Conservation (phyloP, 2,797 vertebrate species). For the Pachyuromys duprasi region DNA sequence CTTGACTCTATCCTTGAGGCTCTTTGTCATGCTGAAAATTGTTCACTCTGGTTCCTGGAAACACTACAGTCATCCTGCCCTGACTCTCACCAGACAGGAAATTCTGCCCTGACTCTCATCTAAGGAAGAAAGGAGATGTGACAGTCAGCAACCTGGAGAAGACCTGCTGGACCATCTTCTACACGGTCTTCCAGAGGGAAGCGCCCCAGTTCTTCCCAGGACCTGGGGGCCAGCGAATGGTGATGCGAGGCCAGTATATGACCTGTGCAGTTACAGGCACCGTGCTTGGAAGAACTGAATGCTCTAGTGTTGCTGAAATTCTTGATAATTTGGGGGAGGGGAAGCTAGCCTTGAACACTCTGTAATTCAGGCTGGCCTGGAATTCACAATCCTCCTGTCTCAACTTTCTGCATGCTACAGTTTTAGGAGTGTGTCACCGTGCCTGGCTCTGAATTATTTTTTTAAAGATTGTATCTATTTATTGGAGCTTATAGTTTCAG, state of each 20-base stretch:
- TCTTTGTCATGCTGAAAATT: not conserved
- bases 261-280: not conserved
- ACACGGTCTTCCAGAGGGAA: not conserved
- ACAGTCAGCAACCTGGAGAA: not conserved
- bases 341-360: not conserved
- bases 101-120: not conserved
- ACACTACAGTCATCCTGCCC: not conserved
- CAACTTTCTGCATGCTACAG: not conserved
- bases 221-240: not conserved
- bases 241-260: rapidly evolving
- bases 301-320: not conserved
- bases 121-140: not conserved
- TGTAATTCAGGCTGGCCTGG: not conserved
- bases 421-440: not conserved
- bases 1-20: not conserved
- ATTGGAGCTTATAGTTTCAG: not conserved
- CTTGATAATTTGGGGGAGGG: not conserved
- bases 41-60: not conserved
- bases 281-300: not conserved
- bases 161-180: not conserved
- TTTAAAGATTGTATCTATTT: not conserved
- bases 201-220: not conserved
- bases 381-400: not conserved
- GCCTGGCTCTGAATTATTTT: not conserved
- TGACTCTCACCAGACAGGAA: slow-evolving; percentile 29